A percentile compares a stretch with the other conserved stretches of the same genome.
phyloP scores from a whole-genome alignment of 2,797 vertebrate species.

The Ispidina lecontei region DNA sequence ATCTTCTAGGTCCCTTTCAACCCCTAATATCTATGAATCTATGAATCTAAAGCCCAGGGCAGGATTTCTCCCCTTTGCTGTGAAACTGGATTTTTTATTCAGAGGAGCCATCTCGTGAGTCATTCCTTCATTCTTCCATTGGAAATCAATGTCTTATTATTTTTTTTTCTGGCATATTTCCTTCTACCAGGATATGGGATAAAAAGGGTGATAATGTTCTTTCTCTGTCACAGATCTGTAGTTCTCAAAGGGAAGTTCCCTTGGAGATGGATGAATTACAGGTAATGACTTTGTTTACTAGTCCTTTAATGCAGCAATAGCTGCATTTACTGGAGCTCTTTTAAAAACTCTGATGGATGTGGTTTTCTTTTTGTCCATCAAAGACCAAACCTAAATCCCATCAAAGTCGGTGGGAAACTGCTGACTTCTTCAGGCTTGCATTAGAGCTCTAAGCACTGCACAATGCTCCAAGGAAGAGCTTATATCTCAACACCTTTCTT shows the following conservation, averaged over 20 bases:
- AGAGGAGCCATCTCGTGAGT: background rate
- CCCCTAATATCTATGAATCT: no score
- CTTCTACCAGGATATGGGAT: background rate
- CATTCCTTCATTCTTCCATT: background rate
- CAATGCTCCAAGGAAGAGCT: background rate
- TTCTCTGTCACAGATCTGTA: slow-evolving; percentile 39
- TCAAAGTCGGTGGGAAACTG: background rate
- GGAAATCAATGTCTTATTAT: slow-evolving; percentile 11
- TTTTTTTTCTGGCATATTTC: slow-evolving; percentile 29
- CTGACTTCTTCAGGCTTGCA: background rate
- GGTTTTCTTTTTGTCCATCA: background rate
- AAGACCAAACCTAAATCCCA: background rate
- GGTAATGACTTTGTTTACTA: slow-evolving; percentile 63
- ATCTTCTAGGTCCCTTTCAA: no score
- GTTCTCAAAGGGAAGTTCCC: background rate
- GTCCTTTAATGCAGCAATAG: slow-evolving; percentile 4
- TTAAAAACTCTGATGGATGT: background rate
- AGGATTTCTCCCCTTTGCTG: background rate
- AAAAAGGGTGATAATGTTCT: slow-evolving; percentile 24
- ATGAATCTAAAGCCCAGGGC: background rate
- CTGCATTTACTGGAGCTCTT: background rate
- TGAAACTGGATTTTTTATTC: background rate
- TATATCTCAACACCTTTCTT: background rate
- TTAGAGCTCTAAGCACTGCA: background rate
- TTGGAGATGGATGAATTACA: slow-evolving; percentile 28